Percentiles rank a stretch among this genome's conserved stretches.
These are phyloP conservation scores for Dermatemys mawii DNA, from an alignment of 2,113 vertebrate genomes.

Conservation along the genomic window DNA sequence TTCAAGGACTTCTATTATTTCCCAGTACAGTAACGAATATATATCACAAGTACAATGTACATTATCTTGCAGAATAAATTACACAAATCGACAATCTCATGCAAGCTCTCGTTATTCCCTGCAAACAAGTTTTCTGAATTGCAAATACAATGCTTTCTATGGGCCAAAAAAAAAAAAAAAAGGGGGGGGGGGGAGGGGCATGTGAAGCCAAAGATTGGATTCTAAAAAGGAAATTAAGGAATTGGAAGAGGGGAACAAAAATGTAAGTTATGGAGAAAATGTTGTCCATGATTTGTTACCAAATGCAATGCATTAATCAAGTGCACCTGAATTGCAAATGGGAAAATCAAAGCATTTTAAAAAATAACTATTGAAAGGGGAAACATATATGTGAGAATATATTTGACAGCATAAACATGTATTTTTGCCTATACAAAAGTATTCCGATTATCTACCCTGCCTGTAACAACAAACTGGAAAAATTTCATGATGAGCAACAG, in stretches of 20 bases:
- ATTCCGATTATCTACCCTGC: background rate
- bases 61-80: slow-evolving; percentile 67
- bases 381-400: slow-evolving; percentile 33
- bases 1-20: slow-evolving; percentile 66
- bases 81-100: slow-evolving; percentile 74
- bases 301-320: slow-evolving; percentile 66
- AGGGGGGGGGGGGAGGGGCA: fast-evolving
- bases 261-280: slow-evolving; percentile 35
- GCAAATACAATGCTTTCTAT: slow-evolving; percentile 66
- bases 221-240: slow-evolving; percentile 44
- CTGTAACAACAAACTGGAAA: slow-evolving; percentile 6
- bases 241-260: slow-evolving; percentile 36
- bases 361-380: background rate
- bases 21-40: slow-evolving; percentile 64
- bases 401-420: slow-evolving; percentile 35
- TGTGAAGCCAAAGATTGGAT: slow-evolving; percentile 56
- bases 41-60: slow-evolving; percentile 70
- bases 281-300: slow-evolving; percentile 30
- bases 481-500: background rate
- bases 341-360: slow-evolving; percentile 13
- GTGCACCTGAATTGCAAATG: slow-evolving; percentile 60
- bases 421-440: slow-evolving; percentile 36
- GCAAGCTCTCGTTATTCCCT: slow-evolving; percentile 68
- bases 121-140: slow-evolving; percentile 68
- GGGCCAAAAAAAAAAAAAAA: slow-evolving; percentile 35